These are phyloP conservation scores for Anguilla pacifica DNA, from an alignment of 2,797 vertebrate genomes.

Conservation along the genomic window DNA sequence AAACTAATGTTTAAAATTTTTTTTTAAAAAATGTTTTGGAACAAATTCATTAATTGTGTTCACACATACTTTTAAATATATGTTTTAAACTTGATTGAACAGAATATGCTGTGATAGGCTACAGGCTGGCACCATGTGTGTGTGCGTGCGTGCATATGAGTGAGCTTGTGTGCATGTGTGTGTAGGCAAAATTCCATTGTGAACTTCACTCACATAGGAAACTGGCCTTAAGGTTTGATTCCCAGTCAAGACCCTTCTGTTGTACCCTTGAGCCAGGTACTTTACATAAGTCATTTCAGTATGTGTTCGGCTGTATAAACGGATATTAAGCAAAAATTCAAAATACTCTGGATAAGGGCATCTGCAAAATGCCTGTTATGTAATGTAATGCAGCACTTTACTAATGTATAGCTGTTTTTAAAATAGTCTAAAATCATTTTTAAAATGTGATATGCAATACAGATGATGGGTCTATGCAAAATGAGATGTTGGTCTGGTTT, in stretches of 20 bases:
- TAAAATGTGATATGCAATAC: no score
- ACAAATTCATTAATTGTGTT: not conserved
- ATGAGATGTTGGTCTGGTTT: no score
- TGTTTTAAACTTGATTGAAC: not conserved
- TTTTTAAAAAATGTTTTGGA: no score
- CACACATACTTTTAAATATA: not conserved
- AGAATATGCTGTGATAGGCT: not conserved
- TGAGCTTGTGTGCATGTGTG: no score
- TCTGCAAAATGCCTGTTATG: not conserved
- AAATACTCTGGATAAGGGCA: not conserved
- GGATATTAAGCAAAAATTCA: not conserved
- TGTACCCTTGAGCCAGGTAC: constrained; percentile 9
- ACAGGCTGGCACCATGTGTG: no score
- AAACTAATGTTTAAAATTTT: not conserved
- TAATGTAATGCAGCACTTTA: not conserved
- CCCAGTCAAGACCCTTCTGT: not conserved
- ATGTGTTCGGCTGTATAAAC: not conserved
- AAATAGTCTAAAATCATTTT: not conserved
- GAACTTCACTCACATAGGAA: no score
- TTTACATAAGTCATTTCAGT: not conserved
- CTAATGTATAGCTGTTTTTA: not conserved
- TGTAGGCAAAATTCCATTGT: no score
- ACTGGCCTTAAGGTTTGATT: no score
- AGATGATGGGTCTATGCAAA: no score
- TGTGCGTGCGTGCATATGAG: no score